These are phyloP conservation scores for Rallus limicola DNA, from an alignment of 2,113 vertebrate genomes.

Conservation along the genomic window DNA sequence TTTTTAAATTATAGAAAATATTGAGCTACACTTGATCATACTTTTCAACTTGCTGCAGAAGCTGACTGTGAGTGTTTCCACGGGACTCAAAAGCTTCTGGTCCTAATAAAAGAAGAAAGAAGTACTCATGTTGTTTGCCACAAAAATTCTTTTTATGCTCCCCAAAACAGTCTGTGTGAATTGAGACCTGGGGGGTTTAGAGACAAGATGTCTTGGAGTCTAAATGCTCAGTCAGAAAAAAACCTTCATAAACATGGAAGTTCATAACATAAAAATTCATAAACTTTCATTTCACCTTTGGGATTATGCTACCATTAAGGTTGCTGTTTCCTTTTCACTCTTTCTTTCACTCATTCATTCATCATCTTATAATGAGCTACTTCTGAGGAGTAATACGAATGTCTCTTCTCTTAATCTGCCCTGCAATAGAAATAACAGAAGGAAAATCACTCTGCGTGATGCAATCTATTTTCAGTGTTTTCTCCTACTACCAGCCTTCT, in stretches of 20 bases:
- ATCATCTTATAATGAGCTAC: not conserved
- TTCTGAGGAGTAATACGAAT: not conserved
- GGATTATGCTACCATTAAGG: conserved; percentile 4
- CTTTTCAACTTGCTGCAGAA: not conserved
- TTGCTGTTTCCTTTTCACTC: not conserved
- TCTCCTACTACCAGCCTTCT: not conserved
- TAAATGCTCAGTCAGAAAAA: not conserved
- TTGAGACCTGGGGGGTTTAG: not conserved
- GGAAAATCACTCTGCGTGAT: not conserved
- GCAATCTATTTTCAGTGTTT: not conserved
- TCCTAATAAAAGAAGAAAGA: not conserved
- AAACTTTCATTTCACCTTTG: conserved; percentile 3
- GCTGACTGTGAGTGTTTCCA: not conserved
- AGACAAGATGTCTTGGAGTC: not conserved
- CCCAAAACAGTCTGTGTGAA: not conserved
- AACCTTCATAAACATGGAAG: not conserved
- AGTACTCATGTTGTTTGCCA: not conserved
- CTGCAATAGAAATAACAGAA: not conserved
- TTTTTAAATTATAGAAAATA: not conserved
- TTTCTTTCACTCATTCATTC: not conserved
- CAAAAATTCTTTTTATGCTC: not conserved
- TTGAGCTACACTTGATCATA: not conserved
- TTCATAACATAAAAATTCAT: not conserved
- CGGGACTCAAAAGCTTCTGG: not conserved
- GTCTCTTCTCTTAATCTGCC: not conserved